Conservation (phyloP, 2,888 invertebrate species). For the Parnassius smintheus region DNA sequence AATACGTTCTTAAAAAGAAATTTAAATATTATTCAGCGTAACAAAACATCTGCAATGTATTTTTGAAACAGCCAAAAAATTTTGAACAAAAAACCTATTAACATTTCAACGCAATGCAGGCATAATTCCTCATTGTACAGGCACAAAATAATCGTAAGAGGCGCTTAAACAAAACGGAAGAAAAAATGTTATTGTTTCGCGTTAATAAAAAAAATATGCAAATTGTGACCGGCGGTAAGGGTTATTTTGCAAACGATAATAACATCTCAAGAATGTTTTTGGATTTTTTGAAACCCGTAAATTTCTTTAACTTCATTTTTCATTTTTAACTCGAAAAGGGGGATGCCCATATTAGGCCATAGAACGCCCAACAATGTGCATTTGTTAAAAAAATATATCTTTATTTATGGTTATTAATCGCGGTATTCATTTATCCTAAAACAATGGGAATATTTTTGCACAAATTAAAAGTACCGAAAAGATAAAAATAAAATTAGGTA, state of each 20-base stretch:
- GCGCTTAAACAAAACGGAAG: slow-evolving; percentile 52
- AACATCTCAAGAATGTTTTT: neutral
- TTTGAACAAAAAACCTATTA: slow-evolving; percentile 63
- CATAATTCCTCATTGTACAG: slow-evolving; percentile 60
- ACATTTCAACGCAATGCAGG: slow-evolving; percentile 63
- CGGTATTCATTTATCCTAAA: too few relatives aligned
- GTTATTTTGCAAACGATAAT: slow-evolving; percentile 27
- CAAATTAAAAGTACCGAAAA: too few relatives aligned
- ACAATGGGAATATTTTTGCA: too few relatives aligned
- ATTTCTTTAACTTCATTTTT: too few relatives aligned
- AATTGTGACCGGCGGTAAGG: slow-evolving; percentile 45
- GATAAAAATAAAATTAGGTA: too few relatives aligned
- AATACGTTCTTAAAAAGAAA: neutral
- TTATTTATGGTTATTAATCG: too few relatives aligned
- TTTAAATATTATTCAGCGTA: slow-evolving; percentile 8
- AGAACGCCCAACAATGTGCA: too few relatives aligned
- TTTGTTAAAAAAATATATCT: too few relatives aligned
- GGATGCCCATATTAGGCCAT: too few relatives aligned
- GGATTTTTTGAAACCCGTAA: too few relatives aligned
- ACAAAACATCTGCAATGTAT: slow-evolving; percentile 32
- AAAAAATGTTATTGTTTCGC: slow-evolving; percentile 41
- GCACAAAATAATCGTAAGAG: slow-evolving; percentile 54
- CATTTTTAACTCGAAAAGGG: too few relatives aligned
- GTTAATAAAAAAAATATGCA: slow-evolving; percentile 61
- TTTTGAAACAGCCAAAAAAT: slow-evolving; percentile 29